Percentiles rank a stretch among this genome's conserved stretches.
phyloP scores from a whole-genome alignment of 2,113 vertebrate species.

The Menura novaehollandiae region DNA sequence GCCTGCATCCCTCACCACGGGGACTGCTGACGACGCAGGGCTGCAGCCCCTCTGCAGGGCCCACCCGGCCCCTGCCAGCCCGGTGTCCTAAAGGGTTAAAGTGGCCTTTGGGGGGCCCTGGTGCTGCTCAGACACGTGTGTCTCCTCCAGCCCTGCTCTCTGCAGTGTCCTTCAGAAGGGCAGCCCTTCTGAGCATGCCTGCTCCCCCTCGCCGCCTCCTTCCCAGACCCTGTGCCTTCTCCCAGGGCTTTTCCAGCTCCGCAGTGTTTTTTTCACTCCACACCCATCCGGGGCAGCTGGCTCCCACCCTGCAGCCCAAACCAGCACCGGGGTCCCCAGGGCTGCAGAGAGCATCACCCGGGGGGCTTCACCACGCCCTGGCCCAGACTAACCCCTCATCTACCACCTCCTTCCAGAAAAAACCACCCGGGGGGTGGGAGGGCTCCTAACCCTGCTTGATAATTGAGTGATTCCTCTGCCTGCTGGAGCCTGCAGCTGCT shows the following conservation, averaged over 20 bases:
- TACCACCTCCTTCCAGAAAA: neutral
- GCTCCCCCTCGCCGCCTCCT: neutral
- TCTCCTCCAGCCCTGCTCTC: slow-evolving; percentile 22
- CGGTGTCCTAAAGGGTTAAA: neutral
- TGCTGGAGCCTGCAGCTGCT: neutral
- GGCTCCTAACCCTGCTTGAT: neutral
- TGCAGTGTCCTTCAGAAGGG: slow-evolving; percentile 72
- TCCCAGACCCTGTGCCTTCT: neutral
- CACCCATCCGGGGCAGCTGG: rapidly evolving
- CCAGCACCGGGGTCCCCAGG: neutral
- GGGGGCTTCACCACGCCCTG: neutral
- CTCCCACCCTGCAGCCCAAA: neutral
- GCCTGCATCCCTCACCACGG: neutral
- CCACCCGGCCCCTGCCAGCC: neutral
- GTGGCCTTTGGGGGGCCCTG: neutral
- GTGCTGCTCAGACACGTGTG: neutral
- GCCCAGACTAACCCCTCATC: neutral
- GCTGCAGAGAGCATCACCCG: neutral
- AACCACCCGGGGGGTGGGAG: neutral
- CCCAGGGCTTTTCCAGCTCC: neutral
- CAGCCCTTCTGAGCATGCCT: slow-evolving; percentile 62
- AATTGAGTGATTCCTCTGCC: neutral
- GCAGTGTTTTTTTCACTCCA: neutral
- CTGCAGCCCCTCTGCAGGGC: neutral
- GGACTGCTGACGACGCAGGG: neutral